Evolutionary conservation across 2,888 invertebrate species (phyloP).

Genomic region (Rhingia rostrata): DNA sequence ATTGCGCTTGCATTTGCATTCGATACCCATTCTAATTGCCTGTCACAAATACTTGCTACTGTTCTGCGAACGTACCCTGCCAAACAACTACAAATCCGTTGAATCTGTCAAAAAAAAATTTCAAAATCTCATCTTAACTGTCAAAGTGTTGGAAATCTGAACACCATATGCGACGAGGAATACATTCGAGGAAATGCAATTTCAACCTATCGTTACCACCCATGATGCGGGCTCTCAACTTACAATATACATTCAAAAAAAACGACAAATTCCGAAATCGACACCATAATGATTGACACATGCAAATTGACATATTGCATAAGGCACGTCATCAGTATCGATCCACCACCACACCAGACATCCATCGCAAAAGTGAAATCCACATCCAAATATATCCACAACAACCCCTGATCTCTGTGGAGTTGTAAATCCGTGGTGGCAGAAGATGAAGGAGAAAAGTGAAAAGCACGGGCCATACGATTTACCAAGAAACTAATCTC

Average conservation of each 20-base stretch:
- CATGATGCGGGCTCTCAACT: conserved; percentile 55
- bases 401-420: conserved; percentile 22
- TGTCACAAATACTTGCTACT: conserved; percentile 21
- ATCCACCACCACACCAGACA: conserved; percentile 13
- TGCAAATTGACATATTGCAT: conserved; percentile 70
- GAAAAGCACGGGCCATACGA: conserved; percentile 69
- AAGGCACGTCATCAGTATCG: conserved; percentile 12
- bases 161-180: not conserved
- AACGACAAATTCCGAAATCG: conserved; percentile 50
- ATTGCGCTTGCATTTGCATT: conserved; percentile 8
- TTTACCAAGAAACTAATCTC: conserved; percentile 58
- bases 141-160: conserved; percentile 14
- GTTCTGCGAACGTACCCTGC: conserved; percentile 20
- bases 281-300: conserved; percentile 66
- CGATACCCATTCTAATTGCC: conserved; percentile 11
- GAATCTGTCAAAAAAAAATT: conserved; percentile 41
- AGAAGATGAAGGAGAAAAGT: conserved; percentile 33
- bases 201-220: conserved; percentile 48
- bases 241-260: conserved; percentile 27
- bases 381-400: conserved; percentile 10
- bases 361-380: not conserved
- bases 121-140: conserved; percentile 17
- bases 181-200: conserved; percentile 28
- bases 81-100: conserved; percentile 16
- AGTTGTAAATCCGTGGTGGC: not conserved